These are phyloP conservation scores for Enteromius afrohamiltoni DNA, from an alignment of 2,797 vertebrate genomes.

Conservation along the genomic window DNA sequence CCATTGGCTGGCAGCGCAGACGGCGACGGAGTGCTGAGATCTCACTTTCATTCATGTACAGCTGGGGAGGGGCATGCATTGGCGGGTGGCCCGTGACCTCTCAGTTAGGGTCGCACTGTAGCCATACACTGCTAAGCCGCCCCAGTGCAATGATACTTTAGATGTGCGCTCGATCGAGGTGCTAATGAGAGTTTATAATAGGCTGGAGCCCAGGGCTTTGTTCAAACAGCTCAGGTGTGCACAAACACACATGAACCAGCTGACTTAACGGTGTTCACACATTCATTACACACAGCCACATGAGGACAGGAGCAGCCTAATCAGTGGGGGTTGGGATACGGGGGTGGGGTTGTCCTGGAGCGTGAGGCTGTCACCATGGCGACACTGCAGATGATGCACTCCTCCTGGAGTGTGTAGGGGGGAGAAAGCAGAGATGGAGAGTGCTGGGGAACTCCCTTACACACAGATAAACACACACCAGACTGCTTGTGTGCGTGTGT, in stretches of 20 bases:
- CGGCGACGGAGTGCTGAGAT: conserved; percentile 84
- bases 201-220: background rate
- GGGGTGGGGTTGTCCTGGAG: conserved; percentile 74
- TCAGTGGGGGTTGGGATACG: conserved; percentile 73
- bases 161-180: conserved; percentile 5
- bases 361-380: conserved; percentile 77
- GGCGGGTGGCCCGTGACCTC: conserved; percentile 49
- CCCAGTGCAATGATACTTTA: conserved; percentile 17
- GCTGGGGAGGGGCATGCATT: conserved; percentile 59
- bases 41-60: conserved; percentile 90
- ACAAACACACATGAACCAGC: conserved; percentile 19
- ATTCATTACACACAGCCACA: conserved; percentile 56
- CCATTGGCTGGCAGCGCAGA: conserved; percentile 83
- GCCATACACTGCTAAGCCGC: conserved; percentile 21
- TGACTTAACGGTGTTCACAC: conserved; percentile 41
- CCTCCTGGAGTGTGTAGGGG: conserved; percentile 57
- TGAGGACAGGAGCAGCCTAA: conserved; percentile 50
- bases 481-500: conserved; percentile 10
- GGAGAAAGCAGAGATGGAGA: conserved; percentile 35
- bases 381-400: conserved; percentile 72
- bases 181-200: conserved; percentile 36
- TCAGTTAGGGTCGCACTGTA: conserved; percentile 16
- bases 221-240: conserved; percentile 33
- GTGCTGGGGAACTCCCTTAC: conserved; percentile 38
- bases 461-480: conserved; percentile 39